These are phyloP conservation scores for Erebia aethiops DNA, from an alignment of 2,888 invertebrate genomes.

Conservation along the genomic window DNA sequence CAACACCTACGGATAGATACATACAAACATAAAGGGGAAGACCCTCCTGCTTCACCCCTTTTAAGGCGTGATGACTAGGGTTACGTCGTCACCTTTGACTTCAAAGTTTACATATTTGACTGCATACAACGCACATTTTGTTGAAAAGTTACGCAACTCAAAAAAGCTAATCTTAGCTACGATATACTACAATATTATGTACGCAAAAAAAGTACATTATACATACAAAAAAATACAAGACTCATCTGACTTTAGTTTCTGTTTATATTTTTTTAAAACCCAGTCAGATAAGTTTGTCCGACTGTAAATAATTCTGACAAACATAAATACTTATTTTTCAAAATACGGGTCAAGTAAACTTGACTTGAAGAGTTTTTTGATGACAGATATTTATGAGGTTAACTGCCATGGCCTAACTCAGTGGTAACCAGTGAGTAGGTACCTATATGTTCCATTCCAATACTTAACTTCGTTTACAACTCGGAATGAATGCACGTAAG, in stretches of 20 bases:
- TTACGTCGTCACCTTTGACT: conserved; percentile 40
- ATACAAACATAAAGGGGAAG: conserved; percentile 30
- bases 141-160: not conserved
- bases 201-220: too few relatives aligned
- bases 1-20: conserved; percentile 21
- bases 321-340: too few relatives aligned
- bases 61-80: conserved; percentile 37
- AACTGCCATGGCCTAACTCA: not conserved
- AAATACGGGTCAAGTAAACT: too few relatives aligned
- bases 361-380: too few relatives aligned
- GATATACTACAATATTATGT: too few relatives aligned
- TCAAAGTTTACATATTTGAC: conserved; percentile 36
- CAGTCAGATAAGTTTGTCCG: too few relatives aligned
- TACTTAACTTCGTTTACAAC: conserved; percentile 24
- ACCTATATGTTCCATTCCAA: conserved; percentile 21
- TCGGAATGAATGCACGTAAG: conserved; percentile 41
- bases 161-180: not conserved
- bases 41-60: conserved; percentile 32
- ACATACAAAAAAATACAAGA: too few relatives aligned
- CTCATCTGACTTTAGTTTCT: too few relatives aligned
- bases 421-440: not conserved
- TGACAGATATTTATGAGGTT: not conserved
- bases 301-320: too few relatives aligned
- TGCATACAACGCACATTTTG: conserved; percentile 19
- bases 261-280: too few relatives aligned